Conservation (phyloP, 2,113 vertebrate species). For the Oryzias celebensis region DNA sequence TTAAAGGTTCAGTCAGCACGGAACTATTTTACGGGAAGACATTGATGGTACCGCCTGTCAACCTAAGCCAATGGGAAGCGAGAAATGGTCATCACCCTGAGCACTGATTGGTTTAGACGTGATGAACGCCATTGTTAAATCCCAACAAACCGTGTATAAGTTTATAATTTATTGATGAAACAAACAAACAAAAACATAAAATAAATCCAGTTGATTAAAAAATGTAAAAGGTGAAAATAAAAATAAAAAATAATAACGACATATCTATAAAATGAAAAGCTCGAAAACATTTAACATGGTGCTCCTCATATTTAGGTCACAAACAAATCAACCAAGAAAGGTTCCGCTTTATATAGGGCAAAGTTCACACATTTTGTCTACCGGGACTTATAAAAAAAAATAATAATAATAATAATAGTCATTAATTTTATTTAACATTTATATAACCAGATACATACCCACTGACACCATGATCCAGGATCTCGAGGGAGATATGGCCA, state of each 20-base stretch:
- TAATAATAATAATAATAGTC: neutral
- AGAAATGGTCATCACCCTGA: rapidly evolving
- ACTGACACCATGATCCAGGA: no score
- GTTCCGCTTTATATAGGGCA: constrained; percentile 68
- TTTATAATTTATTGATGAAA: no score
- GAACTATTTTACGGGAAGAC: constrained; percentile 40
- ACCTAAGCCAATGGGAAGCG: constrained; percentile 51
- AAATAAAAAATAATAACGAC: rapidly evolving
- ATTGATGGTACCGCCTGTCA: constrained; percentile 29
- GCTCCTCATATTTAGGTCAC: constrained; percentile 6
- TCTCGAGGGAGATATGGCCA: no score
- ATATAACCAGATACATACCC: no score
- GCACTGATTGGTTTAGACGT: constrained; percentile 22
- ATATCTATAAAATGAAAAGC: neutral
- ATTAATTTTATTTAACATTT: no score
- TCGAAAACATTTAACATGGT: constrained; percentile 19
- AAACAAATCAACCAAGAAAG: constrained; percentile 27
- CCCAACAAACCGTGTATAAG: neutral
- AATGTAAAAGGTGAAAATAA: rapidly evolving
- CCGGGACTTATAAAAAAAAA: neutral
- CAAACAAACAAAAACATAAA: no score
- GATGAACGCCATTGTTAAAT: neutral
- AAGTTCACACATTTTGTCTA: constrained; percentile 53
- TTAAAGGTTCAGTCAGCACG: constrained; percentile 38
- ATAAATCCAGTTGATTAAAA: neutral